Evolutionary conservation across 2,888 invertebrate genomes (phyloP), one percentile per base, ranked within the genome.

Genomic region (Tipula helvola): DNA sequence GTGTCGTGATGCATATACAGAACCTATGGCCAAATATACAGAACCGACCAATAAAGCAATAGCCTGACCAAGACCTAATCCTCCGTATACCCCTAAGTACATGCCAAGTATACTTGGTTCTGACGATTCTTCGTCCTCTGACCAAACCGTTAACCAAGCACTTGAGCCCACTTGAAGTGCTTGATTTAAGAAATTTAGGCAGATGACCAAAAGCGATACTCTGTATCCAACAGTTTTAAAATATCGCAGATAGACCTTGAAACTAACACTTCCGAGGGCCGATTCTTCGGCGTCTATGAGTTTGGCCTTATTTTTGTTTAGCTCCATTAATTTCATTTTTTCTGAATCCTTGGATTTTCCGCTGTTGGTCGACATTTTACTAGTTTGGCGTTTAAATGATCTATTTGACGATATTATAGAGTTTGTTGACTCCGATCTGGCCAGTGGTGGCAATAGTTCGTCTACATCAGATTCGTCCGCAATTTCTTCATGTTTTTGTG

Each of bases 271-370:
- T 44, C 86, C 93, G 13, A 91, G 92, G 88, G 93, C 92, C 0
- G 92, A 89, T 85, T 90, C 91, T 88, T 94, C 94, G 3, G 90
- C 91, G 88, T 92, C 91, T 84, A 93, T 93, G 1, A 94, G 88
- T 87, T 90, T 90, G 13, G 88, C 88, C 41, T 88, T 88, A n/a
- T 85, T 16, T 36, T 86, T 86, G 8, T 47, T 39, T 36, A 84
- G 86, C 89, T 89, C 86, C 88, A 89, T 84, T 39, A 84, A 7
- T 10, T 16, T n/a, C n/a, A 41, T n/a, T 39, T 84, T 5, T 39
- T 84, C 84, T n/a, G 84, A 39, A 7, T 84, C 84, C 13, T 12
- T 71, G 28, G 71, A 71, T 28, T 10, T 71, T 10, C 28, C 8
- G n/a, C 71, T 71, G 71, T 18, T 8, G 10, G 4, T 18, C n/a